phyloP scores from a whole-genome alignment of 1,140 invertebrate species.

The Archivesica marissinica region DNA sequence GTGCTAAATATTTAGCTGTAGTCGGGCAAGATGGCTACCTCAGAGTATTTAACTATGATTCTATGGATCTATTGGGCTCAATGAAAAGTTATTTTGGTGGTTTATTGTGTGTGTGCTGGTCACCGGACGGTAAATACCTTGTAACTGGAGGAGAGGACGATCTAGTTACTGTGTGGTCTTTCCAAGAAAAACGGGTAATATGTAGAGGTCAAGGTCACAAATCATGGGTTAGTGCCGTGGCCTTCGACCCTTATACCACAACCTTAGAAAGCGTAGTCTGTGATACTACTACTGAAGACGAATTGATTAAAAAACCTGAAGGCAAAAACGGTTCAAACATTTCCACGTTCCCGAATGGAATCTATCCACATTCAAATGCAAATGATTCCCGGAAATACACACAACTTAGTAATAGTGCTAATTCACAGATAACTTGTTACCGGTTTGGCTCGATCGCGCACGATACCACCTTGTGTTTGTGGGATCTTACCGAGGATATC shows the following conservation, averaged over 20 bases:
- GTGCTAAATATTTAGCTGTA: constrained; percentile 92
- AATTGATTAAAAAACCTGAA: constrained; percentile 72
- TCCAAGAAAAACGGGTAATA: constrained; percentile 95
- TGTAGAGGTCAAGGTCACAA: constrained; percentile 96
- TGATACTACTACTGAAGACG: constrained; percentile 82
- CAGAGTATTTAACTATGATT: constrained; percentile 98
- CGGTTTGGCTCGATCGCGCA: constrained; percentile 98
- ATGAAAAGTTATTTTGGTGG: constrained; percentile 98
- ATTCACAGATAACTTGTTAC: constrained; percentile 85
- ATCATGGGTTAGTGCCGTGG: constrained; percentile 97
- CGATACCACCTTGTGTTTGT: constrained; percentile 98
- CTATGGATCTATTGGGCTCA: constrained; percentile 95
- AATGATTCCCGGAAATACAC: constrained; percentile 39
- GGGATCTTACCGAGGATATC: constrained; percentile 99
- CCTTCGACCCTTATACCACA: constrained; percentile 97
- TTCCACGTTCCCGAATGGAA: constrained; percentile 25
- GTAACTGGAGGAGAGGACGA: constrained; percentile 99
- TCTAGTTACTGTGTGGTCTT: constrained; percentile 98
- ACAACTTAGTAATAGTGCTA: constrained; percentile 17
- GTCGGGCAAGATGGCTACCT: constrained; percentile 97
- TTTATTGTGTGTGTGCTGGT: constrained; percentile 97
- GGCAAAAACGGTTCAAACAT: constrained; percentile 44
- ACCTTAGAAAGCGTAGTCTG: constrained; percentile 80
- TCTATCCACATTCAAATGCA: constrained; percentile 48
- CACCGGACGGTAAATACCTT: constrained; percentile 97